Conservation (phyloP, 1,140 invertebrate genomes). For the Nasonia vitripennis region DNA sequence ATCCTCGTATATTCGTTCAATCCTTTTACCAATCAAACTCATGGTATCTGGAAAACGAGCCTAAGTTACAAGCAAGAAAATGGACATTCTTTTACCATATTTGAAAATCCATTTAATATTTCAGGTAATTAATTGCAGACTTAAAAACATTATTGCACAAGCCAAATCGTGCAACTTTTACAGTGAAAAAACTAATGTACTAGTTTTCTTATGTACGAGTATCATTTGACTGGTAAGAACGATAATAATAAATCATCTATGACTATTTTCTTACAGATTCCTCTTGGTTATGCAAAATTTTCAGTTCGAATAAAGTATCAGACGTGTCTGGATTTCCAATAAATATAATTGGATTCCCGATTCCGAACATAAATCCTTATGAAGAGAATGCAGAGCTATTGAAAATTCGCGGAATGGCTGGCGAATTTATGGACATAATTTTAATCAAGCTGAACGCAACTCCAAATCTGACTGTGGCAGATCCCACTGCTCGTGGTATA, state of each 20-base stretch:
- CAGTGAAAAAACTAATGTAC: not conserved
- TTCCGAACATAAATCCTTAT: not conserved
- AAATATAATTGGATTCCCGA: not conserved
- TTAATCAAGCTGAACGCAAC: not conserved
- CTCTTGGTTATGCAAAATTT: not conserved
- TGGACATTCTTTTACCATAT: conserved; percentile 3
- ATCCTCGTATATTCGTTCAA: not conserved
- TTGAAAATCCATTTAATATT: not conserved
- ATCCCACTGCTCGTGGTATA: not conserved
- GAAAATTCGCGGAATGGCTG: not conserved
- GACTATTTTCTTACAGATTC: not conserved
- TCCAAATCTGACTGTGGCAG: not conserved
- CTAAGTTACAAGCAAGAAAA: not conserved
- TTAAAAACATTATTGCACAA: not conserved
- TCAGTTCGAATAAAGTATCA: not conserved
- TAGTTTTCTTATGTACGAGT: not conserved
- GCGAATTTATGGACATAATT: not conserved
- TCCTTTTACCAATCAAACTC: too few species aligned
- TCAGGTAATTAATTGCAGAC: not conserved
- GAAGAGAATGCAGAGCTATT: not conserved
- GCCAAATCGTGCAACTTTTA: not conserved
- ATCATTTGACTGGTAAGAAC: not conserved
- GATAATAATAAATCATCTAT: not conserved
- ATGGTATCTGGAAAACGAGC: too few species aligned
- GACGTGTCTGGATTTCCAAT: not conserved